Evolutionary conservation across 2,113 vertebrate genomes (phyloP), one percentile per base, ranked within the genome.

Genomic region (Kryptolebias marmoratus): DNA sequence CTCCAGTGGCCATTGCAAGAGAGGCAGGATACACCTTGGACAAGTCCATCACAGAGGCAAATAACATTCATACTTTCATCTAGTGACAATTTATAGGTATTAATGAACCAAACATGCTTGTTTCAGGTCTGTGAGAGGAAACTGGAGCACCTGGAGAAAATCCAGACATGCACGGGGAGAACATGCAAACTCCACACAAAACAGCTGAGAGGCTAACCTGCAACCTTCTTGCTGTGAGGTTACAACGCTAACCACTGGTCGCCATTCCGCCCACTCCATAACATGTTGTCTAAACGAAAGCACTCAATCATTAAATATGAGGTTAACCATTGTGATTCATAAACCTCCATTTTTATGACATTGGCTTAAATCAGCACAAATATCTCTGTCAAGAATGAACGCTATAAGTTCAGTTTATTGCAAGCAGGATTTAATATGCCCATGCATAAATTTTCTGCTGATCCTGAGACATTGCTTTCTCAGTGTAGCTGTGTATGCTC

Each of bases 341-440:
- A 44, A 73, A 79, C 15, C 57, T 72, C 55, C 57, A 18, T 30
- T 58, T 77, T 77, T 74, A 65, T 66, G 53, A 64, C 44, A 28
- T 44, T 54, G 61, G 48, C 81, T 87, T 84, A 83, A 87, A 88
- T 85, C 79, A 59, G 32, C 80, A 82, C 80, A 89, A 89, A 87
- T 86, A 79, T 84, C 60, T 71, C 75, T 79, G 75, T 88, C 77
- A 86, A 83, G 64, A 86, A 87, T 79, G 66, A 72, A 89, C 89
- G 73, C 63, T 75, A 73, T 68, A 70, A 88, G 71, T 74, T 61
- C 71, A 80, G 80, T 89, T 90, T 78, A 85, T 82, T 80, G 80
- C 82, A 84, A 90, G 90, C 79, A 87, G 68, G 76, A 88, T 91
- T 92, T 85, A 78, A 89, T 89, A 87, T 83, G 74, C 69, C 76